phyloP scores from a whole-genome alignment of 2,888 invertebrate genomes.

The Ephialtes manifestator region DNA sequence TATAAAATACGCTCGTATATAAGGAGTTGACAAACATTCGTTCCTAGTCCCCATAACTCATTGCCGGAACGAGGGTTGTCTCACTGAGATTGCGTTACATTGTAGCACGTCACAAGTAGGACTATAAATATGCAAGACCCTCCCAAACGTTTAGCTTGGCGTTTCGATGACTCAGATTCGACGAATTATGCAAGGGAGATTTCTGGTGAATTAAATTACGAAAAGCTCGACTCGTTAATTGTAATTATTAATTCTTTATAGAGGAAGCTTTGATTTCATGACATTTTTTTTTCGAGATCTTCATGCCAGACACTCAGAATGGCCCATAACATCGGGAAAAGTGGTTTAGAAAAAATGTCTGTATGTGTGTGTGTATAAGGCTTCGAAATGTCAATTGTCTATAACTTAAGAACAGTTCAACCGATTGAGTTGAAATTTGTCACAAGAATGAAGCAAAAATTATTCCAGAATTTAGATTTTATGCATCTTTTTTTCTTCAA shows the following conservation, averaged over 20 bases:
- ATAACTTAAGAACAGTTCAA: too few species aligned
- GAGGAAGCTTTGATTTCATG: too few species aligned
- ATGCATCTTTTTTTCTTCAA: too few species aligned
- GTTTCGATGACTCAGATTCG: slow-evolving; percentile 28
- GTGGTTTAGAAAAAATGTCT: too few species aligned
- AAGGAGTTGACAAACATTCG: slow-evolving; percentile 39
- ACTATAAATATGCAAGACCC: slow-evolving; percentile 47
- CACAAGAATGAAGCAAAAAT: too few species aligned
- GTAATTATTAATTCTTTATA: not conserved
- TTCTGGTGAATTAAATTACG: slow-evolving; percentile 62
- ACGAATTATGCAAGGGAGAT: slow-evolving; percentile 49
- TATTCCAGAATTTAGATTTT: too few species aligned
- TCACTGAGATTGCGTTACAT: slow-evolving; percentile 47
- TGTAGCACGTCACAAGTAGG: slow-evolving; percentile 2
- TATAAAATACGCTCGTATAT: slow-evolving; percentile 1
- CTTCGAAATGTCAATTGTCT: too few species aligned
- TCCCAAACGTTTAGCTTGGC: slow-evolving; percentile 45
- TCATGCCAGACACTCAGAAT: too few species aligned
- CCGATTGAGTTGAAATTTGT: too few species aligned
- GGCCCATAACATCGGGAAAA: too few species aligned
- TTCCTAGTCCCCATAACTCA: slow-evolving; percentile 47
- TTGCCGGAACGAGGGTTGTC: slow-evolving; percentile 46
- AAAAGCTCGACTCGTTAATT: slow-evolving; percentile 39
- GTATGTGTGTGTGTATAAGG: too few species aligned
- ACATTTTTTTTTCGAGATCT: too few species aligned